These are phyloP conservation scores for Diplodus sargus DNA, from an alignment of 2,797 vertebrate species.

Conservation along the genomic window DNA sequence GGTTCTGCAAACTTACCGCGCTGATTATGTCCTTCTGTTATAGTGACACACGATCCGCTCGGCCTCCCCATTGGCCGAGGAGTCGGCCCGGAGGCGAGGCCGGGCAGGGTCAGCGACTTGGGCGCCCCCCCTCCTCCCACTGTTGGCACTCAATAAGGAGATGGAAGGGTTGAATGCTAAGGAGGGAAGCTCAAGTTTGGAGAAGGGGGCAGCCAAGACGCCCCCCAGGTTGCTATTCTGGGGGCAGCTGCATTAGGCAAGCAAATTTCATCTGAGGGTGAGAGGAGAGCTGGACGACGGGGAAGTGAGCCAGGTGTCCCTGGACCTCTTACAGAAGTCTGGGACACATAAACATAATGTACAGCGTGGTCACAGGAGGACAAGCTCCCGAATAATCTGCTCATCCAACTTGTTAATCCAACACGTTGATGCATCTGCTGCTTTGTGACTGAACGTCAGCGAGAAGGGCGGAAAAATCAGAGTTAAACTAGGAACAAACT, in stretches of 20 bases:
- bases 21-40: conserved; percentile 90
- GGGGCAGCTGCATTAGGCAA: conserved; percentile 81
- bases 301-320: conserved; percentile 51
- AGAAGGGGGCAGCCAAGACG: conserved; percentile 69
- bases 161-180: conserved; percentile 77
- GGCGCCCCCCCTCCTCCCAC: conserved; percentile 65
- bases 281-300: conserved; percentile 54
- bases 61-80: conserved; percentile 87
- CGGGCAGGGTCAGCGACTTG: conserved; percentile 74
- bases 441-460: neutral
- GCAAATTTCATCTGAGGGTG: conserved; percentile 72
- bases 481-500: neutral
- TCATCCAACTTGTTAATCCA: neutral
- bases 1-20: conserved; percentile 85
- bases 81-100: conserved; percentile 57
- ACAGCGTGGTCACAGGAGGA: conserved; percentile 20
- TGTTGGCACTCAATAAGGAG: conserved; percentile 89
- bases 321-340: conserved; percentile 19
- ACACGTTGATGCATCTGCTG: neutral
- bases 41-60: conserved; percentile 91
- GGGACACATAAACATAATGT: conserved; percentile 47
- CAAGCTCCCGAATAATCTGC: neutral
- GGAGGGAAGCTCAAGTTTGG: conserved; percentile 84
- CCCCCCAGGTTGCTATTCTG: conserved; percentile 90
- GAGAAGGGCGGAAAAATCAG: neutral